Evolutionary conservation across 2,888 invertebrate genomes (phyloP).

Genomic region (Thereva nobilitata): DNA sequence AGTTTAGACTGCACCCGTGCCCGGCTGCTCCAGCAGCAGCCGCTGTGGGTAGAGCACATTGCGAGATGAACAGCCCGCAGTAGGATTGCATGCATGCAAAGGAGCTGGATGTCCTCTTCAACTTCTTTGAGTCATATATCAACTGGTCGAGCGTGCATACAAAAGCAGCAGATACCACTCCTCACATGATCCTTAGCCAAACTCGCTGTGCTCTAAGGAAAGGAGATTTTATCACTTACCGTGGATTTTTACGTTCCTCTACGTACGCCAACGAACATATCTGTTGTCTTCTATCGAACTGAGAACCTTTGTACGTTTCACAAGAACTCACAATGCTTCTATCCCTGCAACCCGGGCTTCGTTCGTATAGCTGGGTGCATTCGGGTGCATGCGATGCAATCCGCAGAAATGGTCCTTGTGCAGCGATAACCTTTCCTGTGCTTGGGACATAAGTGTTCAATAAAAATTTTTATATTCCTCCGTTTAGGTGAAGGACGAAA

Average conservation of each 20-base stretch:
- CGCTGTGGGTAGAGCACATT: neutral
- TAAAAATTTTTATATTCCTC: no score
- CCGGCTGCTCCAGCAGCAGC: slow-evolving; percentile 8
- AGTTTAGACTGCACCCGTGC: neutral
- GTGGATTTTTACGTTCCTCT: slow-evolving; percentile 19
- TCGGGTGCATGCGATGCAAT: no score
- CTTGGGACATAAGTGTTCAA: no score
- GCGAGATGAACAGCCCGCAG: slow-evolving; percentile 26
- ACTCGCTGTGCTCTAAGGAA: slow-evolving; percentile 20
- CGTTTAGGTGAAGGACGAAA: no score
- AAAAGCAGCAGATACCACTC: slow-evolving; percentile 33
- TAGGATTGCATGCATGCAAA: slow-evolving; percentile 26
- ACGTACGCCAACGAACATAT: slow-evolving; percentile 3
- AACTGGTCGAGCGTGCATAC: slow-evolving; percentile 32
- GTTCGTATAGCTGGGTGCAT: no score
- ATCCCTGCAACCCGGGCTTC: no score
- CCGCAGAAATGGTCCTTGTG: no score
- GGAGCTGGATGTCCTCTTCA: slow-evolving; percentile 22
- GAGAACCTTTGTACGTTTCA: neutral
- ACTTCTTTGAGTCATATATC: slow-evolving; percentile 27
- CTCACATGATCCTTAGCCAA: slow-evolving; percentile 16
- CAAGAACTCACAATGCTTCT: no score
- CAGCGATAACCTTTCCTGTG: no score
- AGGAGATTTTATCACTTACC: slow-evolving; percentile 32
- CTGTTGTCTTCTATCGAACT: neutral